Percentiles rank a stretch among this genome's conserved stretches.
phyloP scores from a whole-genome alignment of 2,888 invertebrate species.

The Coelinius sp. region DNA sequence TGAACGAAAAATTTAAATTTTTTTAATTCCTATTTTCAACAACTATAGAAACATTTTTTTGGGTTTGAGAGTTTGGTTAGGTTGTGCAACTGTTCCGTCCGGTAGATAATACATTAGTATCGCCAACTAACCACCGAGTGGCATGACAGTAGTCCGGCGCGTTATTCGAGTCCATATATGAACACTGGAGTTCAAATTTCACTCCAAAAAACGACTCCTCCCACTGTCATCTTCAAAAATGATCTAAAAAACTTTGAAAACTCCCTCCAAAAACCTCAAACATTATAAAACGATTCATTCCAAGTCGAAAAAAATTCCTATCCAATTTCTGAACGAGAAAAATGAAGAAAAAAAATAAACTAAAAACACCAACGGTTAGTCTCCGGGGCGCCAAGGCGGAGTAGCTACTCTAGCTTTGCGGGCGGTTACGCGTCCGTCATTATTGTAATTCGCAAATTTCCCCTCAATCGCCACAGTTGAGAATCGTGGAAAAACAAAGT shows the following conservation, averaged over 20 bases:
- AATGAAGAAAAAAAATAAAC: conserved; percentile 14
- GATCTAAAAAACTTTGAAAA: background rate
- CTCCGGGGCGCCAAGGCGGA: conserved; percentile 53
- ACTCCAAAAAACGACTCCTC: background rate
- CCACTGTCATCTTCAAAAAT: background rate
- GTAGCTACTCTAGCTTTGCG: conserved; percentile 48
- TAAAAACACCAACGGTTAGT: conserved; percentile 15
- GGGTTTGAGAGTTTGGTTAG: background rate
- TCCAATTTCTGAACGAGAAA: conserved; percentile 27
- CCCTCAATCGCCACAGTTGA: conserved; percentile 34
- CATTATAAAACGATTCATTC: background rate
- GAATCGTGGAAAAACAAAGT: conserved; percentile 53
- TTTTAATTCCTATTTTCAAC: background rate
- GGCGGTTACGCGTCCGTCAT: conserved; percentile 56
- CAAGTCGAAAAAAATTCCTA: background rate
- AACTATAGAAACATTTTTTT: background rate
- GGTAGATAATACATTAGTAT: conserved; percentile 35
- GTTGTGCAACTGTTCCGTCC: conserved; percentile 30
- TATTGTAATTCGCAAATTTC: conserved; percentile 66
- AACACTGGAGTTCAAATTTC: background rate
- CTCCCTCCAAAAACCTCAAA: background rate
- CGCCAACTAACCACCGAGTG: conserved; percentile 37
- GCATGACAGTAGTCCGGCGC: conserved; percentile 46
- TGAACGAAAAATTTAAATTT: background rate
- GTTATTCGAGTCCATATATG: conserved; percentile 8